These are phyloP conservation scores for Drosophila miranda DNA, from an alignment of 1,140 invertebrate species.

Conservation along the genomic window DNA sequence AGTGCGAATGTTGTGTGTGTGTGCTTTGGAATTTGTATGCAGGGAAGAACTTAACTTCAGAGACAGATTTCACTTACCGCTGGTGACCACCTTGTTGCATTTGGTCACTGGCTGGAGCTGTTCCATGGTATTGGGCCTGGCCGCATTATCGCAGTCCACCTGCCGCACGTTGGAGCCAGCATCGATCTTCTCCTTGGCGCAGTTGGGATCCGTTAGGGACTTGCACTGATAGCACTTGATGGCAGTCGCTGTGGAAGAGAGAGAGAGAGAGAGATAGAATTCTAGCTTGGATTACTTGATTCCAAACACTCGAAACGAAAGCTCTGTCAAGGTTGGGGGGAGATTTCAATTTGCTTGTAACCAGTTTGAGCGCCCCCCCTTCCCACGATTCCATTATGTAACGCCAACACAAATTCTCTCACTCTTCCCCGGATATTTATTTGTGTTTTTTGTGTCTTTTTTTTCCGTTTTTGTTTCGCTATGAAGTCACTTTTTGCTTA, in stretches of 20 bases:
- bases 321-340: constrained; percentile 20
- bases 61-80: constrained; percentile 59
- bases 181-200: constrained; percentile 68
- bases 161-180: constrained; percentile 50
- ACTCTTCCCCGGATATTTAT: constrained; percentile 9
- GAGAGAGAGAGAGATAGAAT: background rate
- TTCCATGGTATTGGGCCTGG: constrained; percentile 64
- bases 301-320: background rate
- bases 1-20: constrained; percentile 8
- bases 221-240: constrained; percentile 79
- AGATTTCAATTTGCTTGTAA: constrained; percentile 40
- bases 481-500: constrained; percentile 52
- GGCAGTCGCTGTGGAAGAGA: constrained; percentile 53
- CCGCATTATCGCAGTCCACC: constrained; percentile 67
- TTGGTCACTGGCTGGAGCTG: constrained; percentile 69
- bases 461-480: constrained; percentile 12
- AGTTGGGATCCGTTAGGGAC: constrained; percentile 72
- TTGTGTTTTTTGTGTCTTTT: constrained; percentile 6
- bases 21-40: constrained; percentile 20
- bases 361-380: constrained; percentile 50
- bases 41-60: background rate
- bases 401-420: constrained; percentile 35
- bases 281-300: background rate
- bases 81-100: constrained; percentile 78
- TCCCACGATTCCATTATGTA: constrained; percentile 33